Percentiles rank a stretch among this genome's conserved stretches.
Evolutionary conservation across 2,888 invertebrate genomes (phyloP).

Genomic region (Xanthia togata): DNA sequence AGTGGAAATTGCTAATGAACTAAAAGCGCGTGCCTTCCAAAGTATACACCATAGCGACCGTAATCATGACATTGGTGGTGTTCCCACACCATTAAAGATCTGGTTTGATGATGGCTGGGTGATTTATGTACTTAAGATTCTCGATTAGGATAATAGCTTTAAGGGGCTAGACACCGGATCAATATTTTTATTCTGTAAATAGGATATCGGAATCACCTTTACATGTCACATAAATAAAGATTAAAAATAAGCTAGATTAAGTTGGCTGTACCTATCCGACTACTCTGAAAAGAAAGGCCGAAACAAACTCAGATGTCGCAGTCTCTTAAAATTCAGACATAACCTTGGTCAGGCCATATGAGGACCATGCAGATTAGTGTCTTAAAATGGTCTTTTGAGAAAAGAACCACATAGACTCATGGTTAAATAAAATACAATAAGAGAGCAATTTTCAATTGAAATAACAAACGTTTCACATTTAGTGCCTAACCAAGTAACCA

Average conservation of each 20-base stretch:
- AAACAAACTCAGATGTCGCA: no score
- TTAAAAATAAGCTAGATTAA: no score
- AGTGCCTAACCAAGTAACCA: background rate
- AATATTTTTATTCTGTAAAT: background rate
- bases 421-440: background rate
- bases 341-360: no score
- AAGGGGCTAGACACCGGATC: conserved; percentile 10
- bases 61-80: conserved; percentile 1
- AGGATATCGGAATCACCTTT: no score
- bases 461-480: background rate
- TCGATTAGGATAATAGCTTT: conserved; percentile 7
- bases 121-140: conserved; percentile 22
- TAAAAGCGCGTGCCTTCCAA: background rate
- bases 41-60: background rate
- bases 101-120: conserved; percentile 10
- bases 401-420: background rate
- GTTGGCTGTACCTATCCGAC: no score
- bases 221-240: no score
- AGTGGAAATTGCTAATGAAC: background rate
- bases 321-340: no score
- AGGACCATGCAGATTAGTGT: no score
- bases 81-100: conserved; percentile 32
- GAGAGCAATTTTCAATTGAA: background rate
- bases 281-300: no score
- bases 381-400: no score